Percentiles rank a stretch among this genome's conserved stretches.
Conservation (phyloP, 2,113 vertebrate genomes). For the Smithornis capensis region DNA sequence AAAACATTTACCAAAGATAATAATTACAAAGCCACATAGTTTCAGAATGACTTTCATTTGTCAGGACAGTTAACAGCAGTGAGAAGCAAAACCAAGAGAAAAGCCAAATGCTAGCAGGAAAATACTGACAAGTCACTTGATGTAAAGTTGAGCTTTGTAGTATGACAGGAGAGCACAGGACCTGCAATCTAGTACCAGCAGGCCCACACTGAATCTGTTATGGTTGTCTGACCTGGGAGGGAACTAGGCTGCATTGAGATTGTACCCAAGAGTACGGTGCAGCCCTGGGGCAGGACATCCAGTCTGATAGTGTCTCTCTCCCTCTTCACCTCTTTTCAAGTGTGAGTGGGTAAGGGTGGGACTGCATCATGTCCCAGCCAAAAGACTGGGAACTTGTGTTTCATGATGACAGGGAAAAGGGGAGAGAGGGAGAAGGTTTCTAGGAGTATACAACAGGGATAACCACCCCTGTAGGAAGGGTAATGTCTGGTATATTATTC, state of each 20-base stretch:
- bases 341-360: not conserved
- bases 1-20: constrained; percentile 67
- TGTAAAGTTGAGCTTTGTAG: not conserved
- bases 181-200: not conserved
- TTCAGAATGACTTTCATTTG: constrained; percentile 67
- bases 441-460: not conserved
- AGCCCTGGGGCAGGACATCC: not conserved
- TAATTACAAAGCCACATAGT: constrained; percentile 71
- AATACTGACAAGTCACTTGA: constrained; percentile 25
- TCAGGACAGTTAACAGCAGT: constrained; percentile 51
- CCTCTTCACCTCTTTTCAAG: not conserved
- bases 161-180: not conserved
- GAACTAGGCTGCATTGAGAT: not conserved
- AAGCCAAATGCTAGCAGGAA: constrained; percentile 49
- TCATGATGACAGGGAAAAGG: not conserved
- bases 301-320: not conserved
- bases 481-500: not conserved
- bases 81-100: constrained; percentile 58
- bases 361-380: not conserved
- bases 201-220: not conserved
- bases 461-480: not conserved
- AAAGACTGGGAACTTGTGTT: not conserved
- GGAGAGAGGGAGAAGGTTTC: not conserved
- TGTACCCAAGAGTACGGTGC: not conserved
- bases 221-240: not conserved